Base-by-base conservation (phyloP, 2,797 vertebrate species). In the Microhierax caerulescens region DNA sequence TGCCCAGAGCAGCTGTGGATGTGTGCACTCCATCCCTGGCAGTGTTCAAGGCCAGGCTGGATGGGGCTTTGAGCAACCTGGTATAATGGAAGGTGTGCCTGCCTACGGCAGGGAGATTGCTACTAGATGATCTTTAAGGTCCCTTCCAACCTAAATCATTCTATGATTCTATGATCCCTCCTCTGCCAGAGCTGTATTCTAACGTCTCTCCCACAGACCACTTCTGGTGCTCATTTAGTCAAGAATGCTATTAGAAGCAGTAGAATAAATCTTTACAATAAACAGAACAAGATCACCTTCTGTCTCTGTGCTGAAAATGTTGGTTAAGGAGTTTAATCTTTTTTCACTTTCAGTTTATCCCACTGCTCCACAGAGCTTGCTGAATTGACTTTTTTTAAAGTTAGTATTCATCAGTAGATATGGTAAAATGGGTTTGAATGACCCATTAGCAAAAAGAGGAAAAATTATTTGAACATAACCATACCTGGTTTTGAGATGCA, bases 201-300 rank as follows among this genome's bases (percentile, higher is more conserved):
- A 73, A 36, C 19, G 61, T 8, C 19, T 65, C 25, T 85, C 19
- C 37, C 47, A 45, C 14, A 34, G 34, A 87, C 16, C 11, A 69
- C 7, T 89, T 80, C 50, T 34, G 30, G 27, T 68, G 27, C 4
- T 60, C 0, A 0, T 90, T 94, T 59, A 27, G 65, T 90, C 54
- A 93, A 57, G 24, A 90, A 39, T 34, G 21, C 2, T 86, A 36
- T 47, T 78, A 78, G 51, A 82, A 60, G 7, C 13, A 82, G 25
- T 13, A 74, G 25, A 93, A 95, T 77, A 81, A 88, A 88, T 91
- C 56, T 84, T 92, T 61, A 60, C 86, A 90, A 89, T 23, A 90
- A 45, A 85, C 34, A 15, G 21, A 79, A 41, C 14, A 19, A 45
- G n/a, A 91, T 57, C 47, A 61, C 9, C 13, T 76, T 76, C 70